These are phyloP conservation scores for Crenichthys baileyi DNA, from an alignment of 2,797 vertebrate species.

Conservation along the genomic window DNA sequence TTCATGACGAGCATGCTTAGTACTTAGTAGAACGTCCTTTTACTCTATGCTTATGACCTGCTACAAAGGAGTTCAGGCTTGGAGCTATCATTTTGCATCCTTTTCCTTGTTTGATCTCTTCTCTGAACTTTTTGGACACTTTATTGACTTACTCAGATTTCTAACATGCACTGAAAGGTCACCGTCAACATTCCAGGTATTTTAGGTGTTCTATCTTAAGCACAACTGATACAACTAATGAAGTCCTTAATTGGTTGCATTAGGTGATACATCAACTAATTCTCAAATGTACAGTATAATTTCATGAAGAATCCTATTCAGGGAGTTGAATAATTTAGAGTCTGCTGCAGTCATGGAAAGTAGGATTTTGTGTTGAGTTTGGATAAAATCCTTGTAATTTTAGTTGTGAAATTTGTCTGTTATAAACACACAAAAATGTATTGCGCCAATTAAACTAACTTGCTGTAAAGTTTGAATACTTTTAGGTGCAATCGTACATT, in stretches of 20 bases:
- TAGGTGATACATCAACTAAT: background rate
- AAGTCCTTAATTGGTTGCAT: background rate
- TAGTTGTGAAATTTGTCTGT: background rate
- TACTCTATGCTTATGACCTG: background rate
- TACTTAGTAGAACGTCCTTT: background rate
- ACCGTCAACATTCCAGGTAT: background rate
- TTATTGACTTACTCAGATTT: background rate
- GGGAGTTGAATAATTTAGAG: background rate
- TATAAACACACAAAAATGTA: too few species aligned
- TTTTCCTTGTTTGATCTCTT: too few species aligned
- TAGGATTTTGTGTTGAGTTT: background rate
- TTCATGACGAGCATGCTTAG: background rate
- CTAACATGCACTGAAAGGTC: background rate
- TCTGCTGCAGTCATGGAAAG: background rate
- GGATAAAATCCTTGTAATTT: background rate
- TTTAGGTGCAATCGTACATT: background rate
- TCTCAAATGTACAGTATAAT: background rate
- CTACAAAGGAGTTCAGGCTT: background rate
- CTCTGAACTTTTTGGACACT: too few species aligned
- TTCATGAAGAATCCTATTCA: background rate
- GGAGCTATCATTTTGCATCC: too few species aligned
- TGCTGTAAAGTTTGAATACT: background rate
- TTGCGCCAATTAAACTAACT: background rate
- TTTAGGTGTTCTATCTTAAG: background rate
- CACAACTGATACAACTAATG: background rate